Percentiles rank a stretch among this genome's conserved stretches.
Conservation (phyloP, 2,888 invertebrate genomes). For the Dynastes grantii region DNA sequence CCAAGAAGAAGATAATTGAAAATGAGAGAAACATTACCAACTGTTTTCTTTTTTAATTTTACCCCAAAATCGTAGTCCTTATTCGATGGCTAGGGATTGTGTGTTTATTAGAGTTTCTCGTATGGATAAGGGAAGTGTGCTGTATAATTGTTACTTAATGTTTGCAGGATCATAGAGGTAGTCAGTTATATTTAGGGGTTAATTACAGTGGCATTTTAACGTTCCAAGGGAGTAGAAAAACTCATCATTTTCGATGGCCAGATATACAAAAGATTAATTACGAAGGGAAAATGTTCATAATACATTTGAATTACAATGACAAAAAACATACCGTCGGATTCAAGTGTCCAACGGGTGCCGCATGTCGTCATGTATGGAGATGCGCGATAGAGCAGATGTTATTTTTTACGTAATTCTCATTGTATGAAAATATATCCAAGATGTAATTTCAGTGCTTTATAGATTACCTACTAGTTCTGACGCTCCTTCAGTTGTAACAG, state of each 20-base stretch:
- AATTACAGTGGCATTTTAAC: constrained; percentile 96
- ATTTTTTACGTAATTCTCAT: constrained; percentile 92
- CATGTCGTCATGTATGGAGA: constrained; percentile 97
- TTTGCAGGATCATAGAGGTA: constrained; percentile 91
- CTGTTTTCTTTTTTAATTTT: too few species aligned
- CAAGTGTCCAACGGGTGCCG: constrained; percentile 92
- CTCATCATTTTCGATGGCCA: constrained; percentile 96
- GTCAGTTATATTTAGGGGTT: constrained; percentile 93
- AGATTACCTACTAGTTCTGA: constrained; percentile 91
- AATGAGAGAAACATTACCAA: too few species aligned
- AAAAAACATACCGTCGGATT: constrained; percentile 96
- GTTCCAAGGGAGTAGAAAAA: constrained; percentile 93
- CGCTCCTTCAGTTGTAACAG: constrained; percentile 87
- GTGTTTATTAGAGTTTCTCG: too few species aligned
- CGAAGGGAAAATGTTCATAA: constrained; percentile 98
- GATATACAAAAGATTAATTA: constrained; percentile 97
- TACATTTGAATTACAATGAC: constrained; percentile 93
- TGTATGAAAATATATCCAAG: constrained; percentile 7
- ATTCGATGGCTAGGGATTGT: too few species aligned
- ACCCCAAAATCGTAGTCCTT: too few species aligned
- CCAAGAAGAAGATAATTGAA: too few species aligned
- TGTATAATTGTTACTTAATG: constrained; percentile 3
- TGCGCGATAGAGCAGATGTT: constrained; percentile 98
- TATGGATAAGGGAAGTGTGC: constrained; percentile 52
- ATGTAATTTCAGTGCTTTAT: constrained; percentile 14